Evolutionary conservation across 2,113 vertebrate genomes (phyloP).

Genomic region (Salvelinus alpinus): DNA sequence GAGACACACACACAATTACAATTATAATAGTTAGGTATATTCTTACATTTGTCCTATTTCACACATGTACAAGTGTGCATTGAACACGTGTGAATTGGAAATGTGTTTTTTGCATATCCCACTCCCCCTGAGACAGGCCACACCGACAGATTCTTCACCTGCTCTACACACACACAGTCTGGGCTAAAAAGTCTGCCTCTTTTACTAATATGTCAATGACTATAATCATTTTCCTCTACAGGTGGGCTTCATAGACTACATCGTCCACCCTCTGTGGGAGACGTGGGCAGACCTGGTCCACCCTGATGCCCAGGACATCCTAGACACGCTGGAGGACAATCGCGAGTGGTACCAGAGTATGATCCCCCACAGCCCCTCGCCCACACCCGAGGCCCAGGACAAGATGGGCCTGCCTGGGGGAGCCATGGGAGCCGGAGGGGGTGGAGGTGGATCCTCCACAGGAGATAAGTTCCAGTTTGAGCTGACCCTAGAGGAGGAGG

Average conservation of each 20-base stretch:
- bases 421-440: constrained; percentile 54
- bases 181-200: not conserved
- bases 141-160: no score
- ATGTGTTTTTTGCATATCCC: no score
- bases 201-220: not conserved
- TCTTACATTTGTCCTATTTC: no score
- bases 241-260: constrained; percentile 95
- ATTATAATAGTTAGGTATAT: no score
- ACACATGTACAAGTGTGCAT: no score
- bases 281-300: constrained; percentile 92
- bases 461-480: constrained; percentile 84
- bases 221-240: constrained; percentile 36
- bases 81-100: no score
- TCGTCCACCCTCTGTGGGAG: constrained; percentile 92
- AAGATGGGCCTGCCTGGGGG: constrained; percentile 36
- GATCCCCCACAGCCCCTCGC: constrained; percentile 84
- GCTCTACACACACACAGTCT: not conserved
- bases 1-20: no score
- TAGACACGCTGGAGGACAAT: constrained; percentile 92
- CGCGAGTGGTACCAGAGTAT: constrained; percentile 94
- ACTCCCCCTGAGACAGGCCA: no score
- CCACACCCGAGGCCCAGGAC: constrained; percentile 33
- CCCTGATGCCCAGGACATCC: constrained; percentile 88
- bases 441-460: constrained; percentile 22
- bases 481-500: constrained; percentile 78